These are phyloP conservation scores for Peucedramus taeniatus DNA, from an alignment of 2,113 vertebrate genomes.

Conservation along the genomic window DNA sequence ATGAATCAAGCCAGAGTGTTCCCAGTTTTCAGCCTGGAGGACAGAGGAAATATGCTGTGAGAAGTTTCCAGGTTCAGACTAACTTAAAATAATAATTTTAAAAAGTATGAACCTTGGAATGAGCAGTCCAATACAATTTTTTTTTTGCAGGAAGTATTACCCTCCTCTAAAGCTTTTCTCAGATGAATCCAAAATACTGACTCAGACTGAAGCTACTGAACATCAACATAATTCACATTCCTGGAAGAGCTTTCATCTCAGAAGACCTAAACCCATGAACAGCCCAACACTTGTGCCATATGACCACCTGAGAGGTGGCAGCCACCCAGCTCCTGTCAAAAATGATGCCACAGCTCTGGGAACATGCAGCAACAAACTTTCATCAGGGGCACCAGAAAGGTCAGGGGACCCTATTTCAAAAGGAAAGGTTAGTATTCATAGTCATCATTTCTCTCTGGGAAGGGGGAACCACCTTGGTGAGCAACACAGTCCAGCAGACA, in stretches of 20 bases:
- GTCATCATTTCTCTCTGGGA: not conserved
- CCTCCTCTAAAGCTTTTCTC: not conserved
- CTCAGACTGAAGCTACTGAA: not conserved
- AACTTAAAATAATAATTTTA: not conserved
- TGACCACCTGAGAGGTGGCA: not conserved
- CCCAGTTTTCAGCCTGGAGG: not conserved
- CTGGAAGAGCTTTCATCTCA: not conserved
- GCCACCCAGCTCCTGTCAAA: not conserved
- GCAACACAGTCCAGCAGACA: not conserved
- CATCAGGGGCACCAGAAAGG: not conserved
- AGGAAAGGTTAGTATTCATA: not conserved
- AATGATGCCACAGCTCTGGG: not conserved
- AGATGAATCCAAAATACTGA: not conserved
- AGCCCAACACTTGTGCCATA: not conserved
- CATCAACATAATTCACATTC: not conserved
- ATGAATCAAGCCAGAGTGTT: slow-evolving; percentile 5
- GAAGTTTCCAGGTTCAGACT: slow-evolving; percentile 1
- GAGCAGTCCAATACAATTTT: not conserved
- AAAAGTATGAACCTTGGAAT: not conserved
- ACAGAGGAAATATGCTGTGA: not conserved
- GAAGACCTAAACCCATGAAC: not conserved
- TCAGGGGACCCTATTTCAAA: not conserved
- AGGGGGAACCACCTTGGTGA: rapidly evolving
- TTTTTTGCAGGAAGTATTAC: not conserved
- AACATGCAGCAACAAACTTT: not conserved